These are phyloP conservation scores for Perdix hodgsoniae DNA, from an alignment of 2,797 vertebrate genomes.

Conservation along the genomic window DNA sequence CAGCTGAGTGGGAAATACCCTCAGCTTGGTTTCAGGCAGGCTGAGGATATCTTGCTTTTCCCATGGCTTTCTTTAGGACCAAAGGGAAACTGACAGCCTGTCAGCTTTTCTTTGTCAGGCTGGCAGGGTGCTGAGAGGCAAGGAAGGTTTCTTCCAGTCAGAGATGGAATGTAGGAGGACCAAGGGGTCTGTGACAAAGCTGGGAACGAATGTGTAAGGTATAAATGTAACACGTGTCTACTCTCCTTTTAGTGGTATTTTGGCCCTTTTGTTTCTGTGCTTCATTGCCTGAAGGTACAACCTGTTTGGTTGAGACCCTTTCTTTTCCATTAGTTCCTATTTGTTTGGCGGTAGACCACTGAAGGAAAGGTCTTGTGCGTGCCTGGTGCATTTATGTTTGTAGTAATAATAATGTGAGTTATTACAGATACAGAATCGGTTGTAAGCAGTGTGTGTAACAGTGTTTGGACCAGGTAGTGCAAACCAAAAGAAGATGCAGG, in stretches of 20 bases:
- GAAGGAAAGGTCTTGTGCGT: neutral
- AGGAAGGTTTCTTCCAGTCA: neutral
- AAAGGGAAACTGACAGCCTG: neutral
- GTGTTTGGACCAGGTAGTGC: neutral
- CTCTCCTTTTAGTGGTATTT: neutral
- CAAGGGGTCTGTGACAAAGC: neutral
- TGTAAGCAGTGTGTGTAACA: neutral
- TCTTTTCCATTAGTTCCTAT: neutral
- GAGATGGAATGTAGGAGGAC: constrained; percentile 4
- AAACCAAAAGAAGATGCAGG: neutral
- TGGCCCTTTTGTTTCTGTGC: neutral
- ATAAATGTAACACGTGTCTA: neutral
- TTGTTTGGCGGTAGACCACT: neutral
- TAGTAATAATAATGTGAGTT: neutral
- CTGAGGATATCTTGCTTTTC: constrained; percentile 7
- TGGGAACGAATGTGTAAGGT: neutral
- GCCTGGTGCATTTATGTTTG: neutral
- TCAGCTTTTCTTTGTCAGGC: constrained; percentile 16
- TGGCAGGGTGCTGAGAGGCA: neutral
- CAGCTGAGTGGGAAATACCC: neutral
- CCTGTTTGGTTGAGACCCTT: neutral
- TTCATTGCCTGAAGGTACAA: neutral
- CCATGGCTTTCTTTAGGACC: neutral
- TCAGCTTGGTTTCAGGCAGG: neutral
- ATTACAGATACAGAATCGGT: neutral